A percentile compares a stretch with the other conserved stretches of the same genome.
Conservation (phyloP, 2,113 vertebrate genomes). For the Oreamnos americanus region DNA sequence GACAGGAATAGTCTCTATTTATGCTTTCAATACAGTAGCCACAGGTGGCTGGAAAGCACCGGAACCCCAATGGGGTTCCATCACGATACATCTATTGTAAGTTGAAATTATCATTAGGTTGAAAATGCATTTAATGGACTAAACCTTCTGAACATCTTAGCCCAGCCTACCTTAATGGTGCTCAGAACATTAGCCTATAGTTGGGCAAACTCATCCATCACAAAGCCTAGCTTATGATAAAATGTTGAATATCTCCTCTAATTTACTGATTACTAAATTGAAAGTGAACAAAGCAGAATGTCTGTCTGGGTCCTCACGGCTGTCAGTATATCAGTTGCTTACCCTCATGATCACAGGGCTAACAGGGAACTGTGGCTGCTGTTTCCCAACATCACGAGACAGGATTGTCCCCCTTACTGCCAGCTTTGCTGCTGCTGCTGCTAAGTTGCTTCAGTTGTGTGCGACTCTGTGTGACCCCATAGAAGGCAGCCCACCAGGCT, state of each 20-base stretch:
- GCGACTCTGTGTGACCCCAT: no score
- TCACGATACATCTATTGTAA: background rate
- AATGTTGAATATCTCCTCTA: background rate
- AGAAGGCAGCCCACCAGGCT: no score
- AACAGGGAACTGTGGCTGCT: background rate
- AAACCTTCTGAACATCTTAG: background rate
- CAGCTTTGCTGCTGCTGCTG: background rate
- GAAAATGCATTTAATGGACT: background rate
- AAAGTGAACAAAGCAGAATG: background rate
- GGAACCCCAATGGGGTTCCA: background rate
- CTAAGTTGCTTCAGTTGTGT: no score
- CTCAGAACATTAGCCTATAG: background rate
- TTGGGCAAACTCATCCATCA: background rate
- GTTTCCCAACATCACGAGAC: background rate
- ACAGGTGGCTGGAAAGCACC: background rate
- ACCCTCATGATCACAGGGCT: background rate
- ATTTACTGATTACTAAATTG: background rate
- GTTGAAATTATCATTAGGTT: background rate
- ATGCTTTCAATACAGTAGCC: background rate
- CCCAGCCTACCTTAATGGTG: background rate
- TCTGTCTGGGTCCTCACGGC: background rate
- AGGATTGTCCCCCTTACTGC: background rate
- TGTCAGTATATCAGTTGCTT: background rate
- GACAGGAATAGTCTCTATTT: fast-evolving
- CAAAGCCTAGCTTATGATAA: background rate